Conservation (phyloP, 2,797 vertebrate genomes). For the Smutsia temminckii region DNA sequence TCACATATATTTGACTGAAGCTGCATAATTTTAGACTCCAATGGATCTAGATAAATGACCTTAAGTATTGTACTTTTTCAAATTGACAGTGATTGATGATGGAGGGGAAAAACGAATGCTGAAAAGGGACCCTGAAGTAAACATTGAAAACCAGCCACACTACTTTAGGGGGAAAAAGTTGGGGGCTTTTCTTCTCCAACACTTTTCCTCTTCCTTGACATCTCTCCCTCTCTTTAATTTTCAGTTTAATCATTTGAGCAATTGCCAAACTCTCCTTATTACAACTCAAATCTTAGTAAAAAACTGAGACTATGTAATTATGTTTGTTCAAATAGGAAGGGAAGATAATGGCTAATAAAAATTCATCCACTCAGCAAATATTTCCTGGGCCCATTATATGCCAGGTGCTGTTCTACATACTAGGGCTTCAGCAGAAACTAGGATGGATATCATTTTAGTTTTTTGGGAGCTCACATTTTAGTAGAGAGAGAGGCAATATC, state of each 20-base stretch:
- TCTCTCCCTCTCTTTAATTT: constrained; percentile 62
- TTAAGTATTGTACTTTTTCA: constrained; percentile 93
- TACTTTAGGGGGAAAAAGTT: constrained; percentile 75
- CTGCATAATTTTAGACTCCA: constrained; percentile 92
- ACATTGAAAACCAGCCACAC: constrained; percentile 89
- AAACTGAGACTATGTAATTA: not conserved
- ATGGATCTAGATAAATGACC: constrained; percentile 95
- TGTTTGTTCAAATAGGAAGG: not conserved
- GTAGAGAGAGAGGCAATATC: not conserved
- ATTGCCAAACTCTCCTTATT: constrained; percentile 62
- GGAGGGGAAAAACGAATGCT: constrained; percentile 90
- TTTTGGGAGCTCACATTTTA: not conserved
- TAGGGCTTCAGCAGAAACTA: not conserved
- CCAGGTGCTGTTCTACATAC: not conserved
- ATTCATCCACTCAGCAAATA: not conserved
- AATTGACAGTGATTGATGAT: constrained; percentile 95
- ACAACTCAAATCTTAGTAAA: constrained; percentile 55
- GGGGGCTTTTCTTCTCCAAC: constrained; percentile 75
- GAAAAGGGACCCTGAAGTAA: constrained; percentile 90
- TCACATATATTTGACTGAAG: constrained; percentile 92
- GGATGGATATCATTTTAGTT: not conserved
- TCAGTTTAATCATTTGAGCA: constrained; percentile 74
- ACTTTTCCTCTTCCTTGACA: constrained; percentile 71
- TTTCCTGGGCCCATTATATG: not conserved
- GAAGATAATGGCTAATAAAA: constrained; percentile 45